Conservation (phyloP, 2,113 vertebrate species). For the Ailuropoda melanoleuca region DNA sequence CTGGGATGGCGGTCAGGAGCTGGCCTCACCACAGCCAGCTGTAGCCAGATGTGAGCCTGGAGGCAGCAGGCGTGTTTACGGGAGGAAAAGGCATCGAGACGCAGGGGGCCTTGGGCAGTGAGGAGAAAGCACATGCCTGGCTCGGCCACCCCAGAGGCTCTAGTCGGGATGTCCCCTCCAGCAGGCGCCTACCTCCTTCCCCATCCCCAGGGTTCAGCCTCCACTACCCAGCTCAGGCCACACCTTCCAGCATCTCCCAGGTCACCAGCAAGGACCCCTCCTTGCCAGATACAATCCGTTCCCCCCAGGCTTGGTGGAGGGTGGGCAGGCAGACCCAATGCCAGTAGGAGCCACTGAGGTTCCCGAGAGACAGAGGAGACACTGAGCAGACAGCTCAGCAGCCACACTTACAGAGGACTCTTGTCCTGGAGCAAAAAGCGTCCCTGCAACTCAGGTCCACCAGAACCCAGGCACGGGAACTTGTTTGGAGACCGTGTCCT, state of each 20-base stretch:
- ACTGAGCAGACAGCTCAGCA: rapidly evolving
- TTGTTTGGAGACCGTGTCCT: neutral
- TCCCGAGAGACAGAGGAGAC: rapidly evolving
- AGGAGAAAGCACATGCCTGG: neutral
- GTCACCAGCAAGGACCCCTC: neutral
- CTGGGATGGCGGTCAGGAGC: neutral
- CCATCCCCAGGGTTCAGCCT: neutral
- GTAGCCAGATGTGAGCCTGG: neutral
- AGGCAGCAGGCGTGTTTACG: neutral
- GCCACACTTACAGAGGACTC: rapidly evolving
- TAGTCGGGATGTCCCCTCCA: rapidly evolving
- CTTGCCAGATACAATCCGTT: neutral
- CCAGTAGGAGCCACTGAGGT: neutral
- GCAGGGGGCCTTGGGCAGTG: neutral
- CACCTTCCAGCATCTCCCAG: neutral
- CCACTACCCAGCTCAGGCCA: neutral
- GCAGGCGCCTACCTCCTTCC: rapidly evolving
- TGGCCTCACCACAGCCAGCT: rapidly evolving
- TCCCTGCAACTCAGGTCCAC: neutral
- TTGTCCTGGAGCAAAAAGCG: neutral
- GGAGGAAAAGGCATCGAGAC: rapidly evolving
- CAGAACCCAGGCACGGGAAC: neutral
- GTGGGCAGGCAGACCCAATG: rapidly evolving
- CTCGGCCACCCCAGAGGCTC: neutral
- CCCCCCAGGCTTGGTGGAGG: neutral